Evolutionary conservation across 2,113 vertebrate genomes (phyloP).

Genomic region (Actinemys pallida): DNA sequence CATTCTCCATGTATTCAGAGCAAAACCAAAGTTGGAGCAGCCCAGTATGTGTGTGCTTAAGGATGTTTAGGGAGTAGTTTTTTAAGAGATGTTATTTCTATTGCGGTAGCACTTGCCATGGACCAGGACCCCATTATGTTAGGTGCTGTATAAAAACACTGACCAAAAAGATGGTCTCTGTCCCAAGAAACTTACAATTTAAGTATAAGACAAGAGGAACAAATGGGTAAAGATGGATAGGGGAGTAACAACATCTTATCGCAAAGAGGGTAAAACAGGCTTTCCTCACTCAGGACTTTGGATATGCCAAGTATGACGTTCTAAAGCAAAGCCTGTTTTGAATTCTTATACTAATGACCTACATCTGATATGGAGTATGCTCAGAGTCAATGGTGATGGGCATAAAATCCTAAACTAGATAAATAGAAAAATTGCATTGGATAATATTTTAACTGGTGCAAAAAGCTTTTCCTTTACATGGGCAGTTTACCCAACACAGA

Average conservation of each 20-base stretch:
- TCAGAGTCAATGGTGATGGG: background rate
- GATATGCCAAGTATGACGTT: background rate
- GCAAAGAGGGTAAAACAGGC: rapidly evolving
- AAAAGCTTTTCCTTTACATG: background rate
- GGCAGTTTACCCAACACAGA: background rate
- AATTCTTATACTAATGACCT: background rate
- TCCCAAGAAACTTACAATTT: no score
- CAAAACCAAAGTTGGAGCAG: background rate
- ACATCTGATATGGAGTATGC: background rate
- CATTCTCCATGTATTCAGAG: rapidly evolving
- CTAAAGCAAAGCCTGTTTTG: background rate
- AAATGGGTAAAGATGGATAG: no score
- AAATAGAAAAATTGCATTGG: background rate
- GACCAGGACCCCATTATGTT: no score
- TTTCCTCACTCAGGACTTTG: background rate
- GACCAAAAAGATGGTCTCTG: no score
- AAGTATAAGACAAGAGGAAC: no score
- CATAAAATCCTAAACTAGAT: background rate
- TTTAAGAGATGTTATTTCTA: background rate
- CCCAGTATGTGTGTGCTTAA: background rate
- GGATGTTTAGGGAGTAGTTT: background rate
- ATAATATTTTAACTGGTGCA: background rate
- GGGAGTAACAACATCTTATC: background rate
- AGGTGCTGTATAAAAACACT: no score
- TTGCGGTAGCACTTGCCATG: no score